Conservation (phyloP, 2,113 vertebrate genomes). For the Tetrax tetrax region DNA sequence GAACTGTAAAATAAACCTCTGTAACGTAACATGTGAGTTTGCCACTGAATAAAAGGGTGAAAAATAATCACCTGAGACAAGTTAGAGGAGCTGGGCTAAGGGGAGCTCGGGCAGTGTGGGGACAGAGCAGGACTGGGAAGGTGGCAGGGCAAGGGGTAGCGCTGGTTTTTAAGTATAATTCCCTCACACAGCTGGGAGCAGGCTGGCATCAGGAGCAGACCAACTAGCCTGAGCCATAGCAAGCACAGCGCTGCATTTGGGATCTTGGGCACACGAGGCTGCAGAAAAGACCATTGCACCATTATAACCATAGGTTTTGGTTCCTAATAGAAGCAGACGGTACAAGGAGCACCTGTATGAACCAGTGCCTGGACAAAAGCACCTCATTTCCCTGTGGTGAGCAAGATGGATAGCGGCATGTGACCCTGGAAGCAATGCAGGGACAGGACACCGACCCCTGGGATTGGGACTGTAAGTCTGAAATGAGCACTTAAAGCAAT, state of each 20-base stretch:
- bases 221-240: neutral
- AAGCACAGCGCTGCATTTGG: neutral
- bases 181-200: neutral
- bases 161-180: neutral
- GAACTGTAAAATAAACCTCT: neutral
- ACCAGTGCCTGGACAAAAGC: neutral
- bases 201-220: neutral
- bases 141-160: neutral
- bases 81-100: neutral
- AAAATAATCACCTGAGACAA: neutral
- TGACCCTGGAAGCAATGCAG: neutral
- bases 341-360: neutral
- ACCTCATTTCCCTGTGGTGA: rapidly evolving
- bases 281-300: rapidly evolving
- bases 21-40: rapidly evolving
- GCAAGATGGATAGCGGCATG: rapidly evolving
- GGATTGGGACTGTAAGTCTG: neutral
- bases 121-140: neutral
- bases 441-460: neutral
- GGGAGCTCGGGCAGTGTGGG: rapidly evolving
- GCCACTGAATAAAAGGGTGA: neutral
- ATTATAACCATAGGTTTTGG: rapidly evolving
- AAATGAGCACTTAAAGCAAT: neutral
- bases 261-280: rapidly evolving
- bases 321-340: neutral